phyloP scores from a whole-genome alignment of 2,797 vertebrate genomes.

The Phalanger gymnotis region DNA sequence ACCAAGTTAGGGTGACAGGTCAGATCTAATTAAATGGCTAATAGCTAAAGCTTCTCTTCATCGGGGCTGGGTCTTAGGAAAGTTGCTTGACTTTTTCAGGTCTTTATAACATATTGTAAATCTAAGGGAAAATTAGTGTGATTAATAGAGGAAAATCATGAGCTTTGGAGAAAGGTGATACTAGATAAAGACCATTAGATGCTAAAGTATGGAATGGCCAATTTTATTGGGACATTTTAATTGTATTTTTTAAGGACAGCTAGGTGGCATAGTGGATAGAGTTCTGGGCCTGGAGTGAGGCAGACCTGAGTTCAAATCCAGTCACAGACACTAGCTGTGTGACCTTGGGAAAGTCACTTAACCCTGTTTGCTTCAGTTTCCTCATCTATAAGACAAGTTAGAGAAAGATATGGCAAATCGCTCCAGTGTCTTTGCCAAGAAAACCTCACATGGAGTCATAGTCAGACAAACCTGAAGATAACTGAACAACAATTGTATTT shows the following conservation, averaged over 20 bases:
- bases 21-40: constrained; percentile 46
- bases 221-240: background rate
- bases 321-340: background rate
- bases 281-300: background rate
- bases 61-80: background rate
- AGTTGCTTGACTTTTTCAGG: constrained; percentile 36
- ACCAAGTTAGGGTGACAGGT: constrained; percentile 41
- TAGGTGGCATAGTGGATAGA: background rate
- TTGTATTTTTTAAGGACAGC: background rate
- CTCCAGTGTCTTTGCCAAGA: too few species aligned
- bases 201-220: background rate
- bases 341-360: background rate
- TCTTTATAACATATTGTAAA: constrained; percentile 52
- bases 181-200: background rate
- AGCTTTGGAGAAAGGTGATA: constrained; percentile 15
- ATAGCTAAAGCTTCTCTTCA: constrained; percentile 44
- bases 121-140: constrained; percentile 65
- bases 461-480: background rate
- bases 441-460: background rate
- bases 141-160: constrained; percentile 43
- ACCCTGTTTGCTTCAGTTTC: background rate
- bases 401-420: background rate
- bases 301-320: background rate
- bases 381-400: background rate
- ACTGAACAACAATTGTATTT: background rate